Percentiles rank a stretch among this genome's conserved stretches.
phyloP scores from a whole-genome alignment of 2,888 invertebrate genomes.

The Lymantria dispar region DNA sequence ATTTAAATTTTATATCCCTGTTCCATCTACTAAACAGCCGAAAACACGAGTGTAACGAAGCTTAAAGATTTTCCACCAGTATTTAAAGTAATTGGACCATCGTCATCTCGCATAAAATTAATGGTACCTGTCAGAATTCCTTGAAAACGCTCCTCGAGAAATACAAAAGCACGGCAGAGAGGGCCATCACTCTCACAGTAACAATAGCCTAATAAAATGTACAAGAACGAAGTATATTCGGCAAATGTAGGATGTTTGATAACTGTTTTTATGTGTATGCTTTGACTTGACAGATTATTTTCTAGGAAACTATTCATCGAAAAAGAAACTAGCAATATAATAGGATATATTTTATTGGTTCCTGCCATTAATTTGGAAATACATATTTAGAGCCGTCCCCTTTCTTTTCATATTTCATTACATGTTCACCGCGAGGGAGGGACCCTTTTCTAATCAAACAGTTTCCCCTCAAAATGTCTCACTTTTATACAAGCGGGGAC shows the following conservation, averaged over 20 bases:
- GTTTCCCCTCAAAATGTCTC: slow-evolving; percentile 4
- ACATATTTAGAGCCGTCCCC: not conserved
- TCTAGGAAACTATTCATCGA: not conserved
- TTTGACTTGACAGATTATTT: not conserved
- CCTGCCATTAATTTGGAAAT: slow-evolving; percentile 3
- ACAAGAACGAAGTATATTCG: slow-evolving; percentile 41
- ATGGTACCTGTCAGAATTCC: slow-evolving; percentile 60
- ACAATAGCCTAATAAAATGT: slow-evolving; percentile 67
- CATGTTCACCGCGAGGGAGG: not conserved
- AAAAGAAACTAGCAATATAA: not conserved
- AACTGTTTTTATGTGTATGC: not conserved
- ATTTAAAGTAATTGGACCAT: slow-evolving; percentile 47
- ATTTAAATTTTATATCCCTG: not conserved
- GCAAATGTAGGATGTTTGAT: slow-evolving; percentile 36
- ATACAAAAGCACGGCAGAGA: slow-evolving; percentile 38
- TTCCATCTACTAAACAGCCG: slow-evolving; percentile 9
- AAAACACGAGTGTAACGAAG: slow-evolving; percentile 16
- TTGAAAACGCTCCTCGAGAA: slow-evolving; percentile 46
- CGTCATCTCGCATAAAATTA: slow-evolving; percentile 52
- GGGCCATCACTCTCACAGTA: slow-evolving; percentile 54
- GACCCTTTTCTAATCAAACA: slow-evolving; percentile 5
- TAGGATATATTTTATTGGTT: not conserved
- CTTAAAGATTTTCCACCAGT: slow-evolving; percentile 30
- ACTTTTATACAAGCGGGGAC: not conserved
- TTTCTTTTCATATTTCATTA: not conserved